Conservation (phyloP, 2,113 vertebrate genomes). For the Odontophorus gujanensis region DNA sequence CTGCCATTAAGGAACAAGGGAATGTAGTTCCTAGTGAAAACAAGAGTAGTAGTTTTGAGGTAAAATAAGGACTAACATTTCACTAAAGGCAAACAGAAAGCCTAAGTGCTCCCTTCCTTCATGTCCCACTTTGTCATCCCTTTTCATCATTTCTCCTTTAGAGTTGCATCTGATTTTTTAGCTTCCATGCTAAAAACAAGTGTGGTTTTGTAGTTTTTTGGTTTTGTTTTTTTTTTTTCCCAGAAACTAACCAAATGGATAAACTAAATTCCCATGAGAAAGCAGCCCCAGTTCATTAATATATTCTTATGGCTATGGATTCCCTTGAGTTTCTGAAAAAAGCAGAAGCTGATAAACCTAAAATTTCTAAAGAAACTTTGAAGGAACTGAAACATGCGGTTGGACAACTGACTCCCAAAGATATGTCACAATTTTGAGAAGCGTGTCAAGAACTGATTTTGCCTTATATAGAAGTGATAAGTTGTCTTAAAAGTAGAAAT, state of each 20-base stretch:
- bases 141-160: constrained; percentile 6
- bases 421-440: neutral
- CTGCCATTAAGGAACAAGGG: neutral
- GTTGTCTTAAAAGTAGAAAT: constrained; percentile 33
- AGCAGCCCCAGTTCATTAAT: neutral
- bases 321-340: neutral
- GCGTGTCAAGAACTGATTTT: neutral
- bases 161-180: neutral
- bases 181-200: neutral
- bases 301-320: neutral
- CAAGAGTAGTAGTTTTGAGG: neutral
- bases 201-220: too few relatives aligned
- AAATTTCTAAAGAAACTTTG: neutral
- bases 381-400: neutral
- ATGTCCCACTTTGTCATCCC: neutral
- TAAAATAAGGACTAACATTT: constrained; percentile 1
- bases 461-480: neutral
- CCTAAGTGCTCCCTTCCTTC: neutral
- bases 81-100: neutral
- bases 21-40: neutral
- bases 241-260: constrained; percentile 10
- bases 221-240: neutral
- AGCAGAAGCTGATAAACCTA: neutral
- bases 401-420: neutral
- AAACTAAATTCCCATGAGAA: constrained; percentile 20